Conservation (phyloP, 1,140 invertebrate species). For the Hylyphantes graminicola region DNA sequence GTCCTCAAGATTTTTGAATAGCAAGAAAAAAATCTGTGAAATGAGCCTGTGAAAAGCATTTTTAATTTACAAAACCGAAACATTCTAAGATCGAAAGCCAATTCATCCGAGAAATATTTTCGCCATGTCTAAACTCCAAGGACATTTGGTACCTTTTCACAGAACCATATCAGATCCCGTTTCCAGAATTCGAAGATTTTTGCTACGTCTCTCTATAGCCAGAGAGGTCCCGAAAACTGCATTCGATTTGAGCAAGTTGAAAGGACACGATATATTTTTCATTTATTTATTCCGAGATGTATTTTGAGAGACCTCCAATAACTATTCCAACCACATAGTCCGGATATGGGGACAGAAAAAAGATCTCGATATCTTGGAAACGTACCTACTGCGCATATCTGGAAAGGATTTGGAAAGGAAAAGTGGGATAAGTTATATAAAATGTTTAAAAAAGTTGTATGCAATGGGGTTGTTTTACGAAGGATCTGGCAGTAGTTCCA, state of each 20-base stretch:
- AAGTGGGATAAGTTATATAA: background rate
- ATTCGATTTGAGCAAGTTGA: constrained; percentile 49
- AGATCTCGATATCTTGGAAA: constrained; percentile 27
- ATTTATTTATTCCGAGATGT: constrained; percentile 16
- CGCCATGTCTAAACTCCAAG: background rate
- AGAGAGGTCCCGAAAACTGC: constrained; percentile 18
- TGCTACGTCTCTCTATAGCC: background rate
- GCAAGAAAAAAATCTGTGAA: too few species aligned
- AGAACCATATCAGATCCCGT: background rate
- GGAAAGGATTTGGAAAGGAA: background rate
- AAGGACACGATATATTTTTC: constrained; percentile 28
- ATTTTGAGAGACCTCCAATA: constrained; percentile 22
- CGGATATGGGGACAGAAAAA: constrained; percentile 41
- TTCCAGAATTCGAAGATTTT: background rate
- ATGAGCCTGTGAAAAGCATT: too few species aligned
- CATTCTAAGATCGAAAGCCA: too few species aligned
- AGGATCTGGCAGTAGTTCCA: too few species aligned
- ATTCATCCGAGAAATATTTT: too few species aligned
- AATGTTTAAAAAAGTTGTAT: background rate
- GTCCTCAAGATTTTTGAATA: too few species aligned
- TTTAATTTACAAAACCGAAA: too few species aligned
- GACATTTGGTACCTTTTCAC: constrained; percentile 8
- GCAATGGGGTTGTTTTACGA: too few species aligned
- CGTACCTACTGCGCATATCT: background rate
- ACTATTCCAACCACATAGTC: constrained; percentile 33